Evolutionary conservation across 2,888 invertebrate genomes (phyloP).

Genomic region (Ctena decussata): DNA sequence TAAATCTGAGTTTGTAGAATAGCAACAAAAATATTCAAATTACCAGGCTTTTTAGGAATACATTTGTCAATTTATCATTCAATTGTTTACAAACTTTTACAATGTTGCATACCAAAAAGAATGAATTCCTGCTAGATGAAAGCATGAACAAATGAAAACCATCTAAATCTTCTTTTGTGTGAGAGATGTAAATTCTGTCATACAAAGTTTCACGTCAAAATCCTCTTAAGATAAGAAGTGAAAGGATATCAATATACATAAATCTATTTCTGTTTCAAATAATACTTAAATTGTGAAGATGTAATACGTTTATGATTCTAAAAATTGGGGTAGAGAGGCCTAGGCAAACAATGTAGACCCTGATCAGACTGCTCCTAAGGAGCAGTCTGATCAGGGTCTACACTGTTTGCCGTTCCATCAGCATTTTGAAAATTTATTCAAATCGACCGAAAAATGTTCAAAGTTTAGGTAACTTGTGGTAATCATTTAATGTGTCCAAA

Average conservation of each 20-base stretch:
- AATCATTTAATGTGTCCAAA: no score
- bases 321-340: no score
- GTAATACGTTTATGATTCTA: background rate
- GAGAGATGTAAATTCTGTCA: background rate
- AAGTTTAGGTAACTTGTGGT: no score
- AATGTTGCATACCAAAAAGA: background rate
- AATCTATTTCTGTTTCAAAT: background rate
- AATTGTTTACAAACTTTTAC: background rate
- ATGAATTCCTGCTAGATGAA: background rate
- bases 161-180: slow-evolving; percentile 5
- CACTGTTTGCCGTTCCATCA: no score
- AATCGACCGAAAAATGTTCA: no score
- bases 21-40: background rate
- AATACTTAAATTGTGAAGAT: background rate
- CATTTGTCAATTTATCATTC: background rate
- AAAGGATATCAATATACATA: background rate
- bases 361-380: no score
- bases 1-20: background rate
- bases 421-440: no score
- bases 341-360: no score
- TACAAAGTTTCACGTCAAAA: background rate
- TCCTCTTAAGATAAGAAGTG: slow-evolving; percentile 12
- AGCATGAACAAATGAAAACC: background rate
- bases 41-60: background rate
- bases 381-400: no score